These are phyloP conservation scores for Drosophila ustulata DNA, from an alignment of 2,888 invertebrate genomes.

Conservation along the genomic window DNA sequence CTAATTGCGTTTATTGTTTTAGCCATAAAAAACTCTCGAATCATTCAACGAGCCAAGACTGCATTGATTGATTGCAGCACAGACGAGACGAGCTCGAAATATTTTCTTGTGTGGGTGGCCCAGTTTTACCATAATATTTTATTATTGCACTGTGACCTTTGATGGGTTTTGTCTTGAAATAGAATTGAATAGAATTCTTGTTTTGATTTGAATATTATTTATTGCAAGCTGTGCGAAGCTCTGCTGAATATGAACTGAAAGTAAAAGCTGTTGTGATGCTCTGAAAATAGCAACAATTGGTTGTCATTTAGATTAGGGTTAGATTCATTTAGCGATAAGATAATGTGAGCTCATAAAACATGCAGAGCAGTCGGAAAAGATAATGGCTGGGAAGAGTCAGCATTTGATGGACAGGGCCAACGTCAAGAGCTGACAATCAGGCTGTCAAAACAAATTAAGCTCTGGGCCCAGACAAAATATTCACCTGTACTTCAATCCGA, in stretches of 20 bases:
- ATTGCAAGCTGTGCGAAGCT: conserved; percentile 1
- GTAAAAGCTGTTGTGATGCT: neutral
- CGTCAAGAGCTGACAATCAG: conserved; percentile 63
- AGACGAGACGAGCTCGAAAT: too few relatives aligned
- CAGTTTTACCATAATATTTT: neutral
- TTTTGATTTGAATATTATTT: neutral
- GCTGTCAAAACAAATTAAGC: conserved; percentile 73
- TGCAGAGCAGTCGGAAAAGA: conserved; percentile 44
- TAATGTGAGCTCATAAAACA: conserved; percentile 61
- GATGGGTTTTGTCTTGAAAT: neutral
- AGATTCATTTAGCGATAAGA: conserved; percentile 63
- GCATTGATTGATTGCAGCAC: neutral
- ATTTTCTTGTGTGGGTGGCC: neutral
- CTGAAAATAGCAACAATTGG: conserved; percentile 68
- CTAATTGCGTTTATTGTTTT: conserved; percentile 5
- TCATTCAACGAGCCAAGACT: conserved; percentile 1
- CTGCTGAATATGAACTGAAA: neutral
- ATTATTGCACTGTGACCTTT: neutral
- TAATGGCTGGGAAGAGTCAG: conserved; percentile 32
- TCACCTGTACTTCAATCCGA: conserved; percentile 31
- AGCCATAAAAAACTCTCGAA: conserved; percentile 2
- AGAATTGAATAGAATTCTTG: neutral
- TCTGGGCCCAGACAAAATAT: conserved; percentile 36
- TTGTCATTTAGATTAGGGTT: conserved; percentile 49
- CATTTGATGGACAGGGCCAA: conserved; percentile 29